Evolutionary conservation across 2,888 invertebrate species (phyloP).

Genomic region (Elegia similella): DNA sequence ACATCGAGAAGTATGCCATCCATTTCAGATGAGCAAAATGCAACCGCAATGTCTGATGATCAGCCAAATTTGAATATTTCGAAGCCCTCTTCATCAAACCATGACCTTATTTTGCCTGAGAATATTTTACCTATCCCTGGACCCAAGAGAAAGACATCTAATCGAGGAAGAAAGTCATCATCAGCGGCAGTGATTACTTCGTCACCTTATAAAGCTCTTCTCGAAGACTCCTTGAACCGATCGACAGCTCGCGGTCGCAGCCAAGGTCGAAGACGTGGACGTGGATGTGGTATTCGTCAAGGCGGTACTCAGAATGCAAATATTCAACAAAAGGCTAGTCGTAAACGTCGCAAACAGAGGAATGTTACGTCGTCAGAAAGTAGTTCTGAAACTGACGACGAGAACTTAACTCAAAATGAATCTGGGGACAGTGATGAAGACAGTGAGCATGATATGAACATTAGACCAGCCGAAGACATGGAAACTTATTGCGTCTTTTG

Average conservation of each 20-base stretch:
- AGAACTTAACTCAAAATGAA: not conserved
- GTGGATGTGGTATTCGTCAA: not conserved
- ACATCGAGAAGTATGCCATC: not conserved
- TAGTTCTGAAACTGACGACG: not conserved
- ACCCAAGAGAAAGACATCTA: conserved; percentile 18
- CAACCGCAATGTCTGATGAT: not conserved
- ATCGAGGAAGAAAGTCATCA: conserved; percentile 19
- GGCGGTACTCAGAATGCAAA: not conserved
- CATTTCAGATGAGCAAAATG: not conserved
- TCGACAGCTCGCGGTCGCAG: not conserved
- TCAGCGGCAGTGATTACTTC: conserved; percentile 14
- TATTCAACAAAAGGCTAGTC: not conserved
- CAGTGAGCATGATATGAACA: not conserved
- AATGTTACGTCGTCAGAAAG: not conserved
- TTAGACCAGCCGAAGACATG: conserved; percentile 3
- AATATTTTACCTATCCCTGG: conserved; percentile 16
- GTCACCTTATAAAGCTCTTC: conserved; percentile 10
- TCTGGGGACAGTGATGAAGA: not conserved
- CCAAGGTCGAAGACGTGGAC: not conserved
- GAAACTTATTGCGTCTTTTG: conserved; percentile 17
- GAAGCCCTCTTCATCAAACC: not conserved
- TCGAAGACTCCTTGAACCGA: conserved; percentile 2
- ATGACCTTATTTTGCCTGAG: conserved; percentile 14
- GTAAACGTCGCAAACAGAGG: not conserved
- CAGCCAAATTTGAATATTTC: not conserved